Evolutionary conservation across 2,797 vertebrate genomes (phyloP).

Genomic region (Graptemys geographica): DNA sequence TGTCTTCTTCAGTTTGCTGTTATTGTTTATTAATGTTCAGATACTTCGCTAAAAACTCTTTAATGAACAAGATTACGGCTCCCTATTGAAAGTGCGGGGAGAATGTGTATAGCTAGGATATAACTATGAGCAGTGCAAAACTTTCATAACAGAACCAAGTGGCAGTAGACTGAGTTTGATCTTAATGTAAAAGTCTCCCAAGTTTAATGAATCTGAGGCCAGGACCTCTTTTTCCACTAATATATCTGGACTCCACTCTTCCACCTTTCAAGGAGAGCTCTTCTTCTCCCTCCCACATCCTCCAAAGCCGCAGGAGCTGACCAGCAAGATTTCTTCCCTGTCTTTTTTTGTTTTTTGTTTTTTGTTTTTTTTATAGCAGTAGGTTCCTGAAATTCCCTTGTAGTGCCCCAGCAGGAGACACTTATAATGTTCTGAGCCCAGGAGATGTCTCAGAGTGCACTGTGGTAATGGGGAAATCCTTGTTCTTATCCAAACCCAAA

Average conservation of each 20-base stretch:
- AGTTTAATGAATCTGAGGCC: not conserved
- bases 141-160: not conserved
- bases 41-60: accelerated
- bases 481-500: not conserved
- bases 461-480: not conserved
- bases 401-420: not conserved
- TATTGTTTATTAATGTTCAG: not conserved
- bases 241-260: not conserved
- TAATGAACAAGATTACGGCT: not conserved
- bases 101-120: not conserved
- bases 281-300: not conserved
- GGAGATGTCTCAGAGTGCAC: not conserved
- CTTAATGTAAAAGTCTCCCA: not conserved
- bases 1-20: not conserved
- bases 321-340: not conserved
- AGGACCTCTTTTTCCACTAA: not conserved
- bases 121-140: not conserved
- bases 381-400: not conserved
- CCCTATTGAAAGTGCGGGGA: not conserved
- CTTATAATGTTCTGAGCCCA: not conserved
- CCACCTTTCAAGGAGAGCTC: not conserved
- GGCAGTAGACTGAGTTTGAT: not conserved
- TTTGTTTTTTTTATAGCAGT: not conserved
- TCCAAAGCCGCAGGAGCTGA: not conserved
- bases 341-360: not conserved